Evolutionary conservation across 2,113 vertebrate species (phyloP).

Genomic region (Takifugu flavidus): DNA sequence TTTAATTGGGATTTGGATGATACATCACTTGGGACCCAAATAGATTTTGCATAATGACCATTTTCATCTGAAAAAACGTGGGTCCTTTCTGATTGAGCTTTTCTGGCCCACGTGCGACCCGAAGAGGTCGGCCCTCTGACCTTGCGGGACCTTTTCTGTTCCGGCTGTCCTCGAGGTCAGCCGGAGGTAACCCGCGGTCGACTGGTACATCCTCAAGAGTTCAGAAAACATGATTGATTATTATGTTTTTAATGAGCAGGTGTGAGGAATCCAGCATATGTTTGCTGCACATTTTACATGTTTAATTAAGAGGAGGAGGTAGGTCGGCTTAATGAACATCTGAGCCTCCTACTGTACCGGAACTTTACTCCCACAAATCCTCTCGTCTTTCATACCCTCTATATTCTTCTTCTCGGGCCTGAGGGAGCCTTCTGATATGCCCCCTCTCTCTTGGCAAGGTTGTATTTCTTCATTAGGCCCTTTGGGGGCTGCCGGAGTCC

Average conservation of each 20-base stretch:
- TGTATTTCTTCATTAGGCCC: slow-evolving; percentile 84
- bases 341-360: slow-evolving; percentile 2
- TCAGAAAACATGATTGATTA: slow-evolving; percentile 60
- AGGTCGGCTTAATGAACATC: slow-evolving; percentile 25
- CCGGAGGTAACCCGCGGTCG: slow-evolving; percentile 28
- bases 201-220: slow-evolving; percentile 39
- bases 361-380: slow-evolving; percentile 23
- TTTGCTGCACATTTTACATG: slow-evolving; percentile 32
- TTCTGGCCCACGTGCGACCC: slow-evolving; percentile 27
- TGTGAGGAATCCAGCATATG: slow-evolving; percentile 36
- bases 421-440: slow-evolving; percentile 63
- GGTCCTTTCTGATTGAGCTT: slow-evolving; percentile 41
- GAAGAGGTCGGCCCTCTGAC: slow-evolving; percentile 45
- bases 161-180: slow-evolving; percentile 33
- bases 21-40: slow-evolving; percentile 45
- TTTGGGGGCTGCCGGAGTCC: slow-evolving; percentile 79
- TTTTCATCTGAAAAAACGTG: slow-evolving; percentile 32
- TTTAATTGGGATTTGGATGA: slow-evolving; percentile 58
- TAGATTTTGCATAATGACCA: slow-evolving; percentile 61
- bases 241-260: slow-evolving; percentile 61
- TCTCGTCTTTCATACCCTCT: slow-evolving; percentile 58
- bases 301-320: slow-evolving; percentile 40
- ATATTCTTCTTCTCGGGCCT: slow-evolving; percentile 56
- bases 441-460: slow-evolving; percentile 68
- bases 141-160: slow-evolving; percentile 38